Evolutionary conservation across 2,113 vertebrate genomes (phyloP), one percentile per base, ranked within the genome.

Genomic region (Nothoprocta pentlandii): DNA sequence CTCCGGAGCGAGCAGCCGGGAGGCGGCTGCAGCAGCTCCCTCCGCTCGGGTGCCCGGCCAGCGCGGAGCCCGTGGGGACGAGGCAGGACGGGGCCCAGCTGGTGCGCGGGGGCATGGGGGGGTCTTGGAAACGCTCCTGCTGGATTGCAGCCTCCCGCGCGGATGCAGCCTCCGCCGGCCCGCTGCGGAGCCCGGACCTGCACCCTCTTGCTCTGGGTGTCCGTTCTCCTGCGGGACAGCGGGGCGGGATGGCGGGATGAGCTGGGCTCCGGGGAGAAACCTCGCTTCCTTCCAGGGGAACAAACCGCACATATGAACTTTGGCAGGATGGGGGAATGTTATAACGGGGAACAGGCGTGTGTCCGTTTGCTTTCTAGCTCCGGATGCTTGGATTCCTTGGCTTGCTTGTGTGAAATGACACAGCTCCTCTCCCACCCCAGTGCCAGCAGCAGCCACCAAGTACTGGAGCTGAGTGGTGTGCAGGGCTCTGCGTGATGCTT

Each of bases 41-140:
- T 51, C 23, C 49, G 36, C 49, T 10, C 12, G 49, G 49, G 46
- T 20, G 46, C 19, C 46, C 16, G 19, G 46, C 46, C 46, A 47
- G 46, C 46, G 9, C 46, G 19, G 32, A n/a, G 64, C 47, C 68
- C 8, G 12, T 9, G 2, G 63, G 62, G 39, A 36, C 3, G 53
- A 36, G 36, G 34, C 10, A 3, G 34, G 16, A 46, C 12, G 25
- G 8, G 13, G 44, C 85, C 59, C 34, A 6, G 30, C 68, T 56
- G 53, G 53, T 56, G 53, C 0, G 7, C 8, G 21, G 47, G 42
- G 42, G 42, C 16, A 4, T 2, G 9, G 49, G 53, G 2, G 1
- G 46, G 3, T 58, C 26, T 68, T 71, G 76, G 54, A 81, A 66
- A 13, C 11, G 80, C 41, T 81, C 46, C 75, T 8, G 14, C 3